Evolutionary conservation across 2,888 invertebrate species (phyloP).

Genomic region (Melipona bicolor): DNA sequence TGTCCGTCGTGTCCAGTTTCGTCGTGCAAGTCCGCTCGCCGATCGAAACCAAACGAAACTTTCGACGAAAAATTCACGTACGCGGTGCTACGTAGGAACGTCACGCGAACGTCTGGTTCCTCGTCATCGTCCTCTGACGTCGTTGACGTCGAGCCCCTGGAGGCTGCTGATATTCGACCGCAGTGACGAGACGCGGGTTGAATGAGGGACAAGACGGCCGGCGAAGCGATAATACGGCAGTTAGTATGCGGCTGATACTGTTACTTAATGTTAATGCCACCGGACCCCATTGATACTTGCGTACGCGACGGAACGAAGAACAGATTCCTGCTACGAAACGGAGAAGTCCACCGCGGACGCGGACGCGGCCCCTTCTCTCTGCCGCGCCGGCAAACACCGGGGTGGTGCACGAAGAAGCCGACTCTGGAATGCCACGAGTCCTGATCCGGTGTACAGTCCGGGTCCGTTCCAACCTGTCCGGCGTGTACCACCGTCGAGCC

Average conservation of each 20-base stretch:
- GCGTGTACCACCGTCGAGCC: conserved; percentile 68
- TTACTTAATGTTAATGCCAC: conserved; percentile 78
- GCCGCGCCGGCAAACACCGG: conserved; percentile 37
- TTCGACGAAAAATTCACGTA: background rate
- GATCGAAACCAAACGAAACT: background rate
- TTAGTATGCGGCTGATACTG: conserved; percentile 77
- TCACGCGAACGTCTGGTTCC: background rate
- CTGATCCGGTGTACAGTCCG: conserved; percentile 69
- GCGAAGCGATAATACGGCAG: conserved; percentile 79
- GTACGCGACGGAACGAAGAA: conserved; percentile 69
- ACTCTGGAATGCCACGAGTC: conserved; percentile 77
- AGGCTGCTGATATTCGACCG: conserved; percentile 70
- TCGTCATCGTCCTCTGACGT: background rate
- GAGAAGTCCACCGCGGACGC: conserved; percentile 55
- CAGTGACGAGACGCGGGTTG: conserved; percentile 68
- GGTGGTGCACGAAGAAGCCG: conserved; percentile 75
- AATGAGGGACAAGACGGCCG: conserved; percentile 62
- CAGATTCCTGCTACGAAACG: conserved; percentile 71
- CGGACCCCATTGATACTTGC: conserved; percentile 77
- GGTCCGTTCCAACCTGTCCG: conserved; percentile 75
- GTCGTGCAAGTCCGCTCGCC: conserved; percentile 4
- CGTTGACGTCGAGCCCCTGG: too few relatives aligned
- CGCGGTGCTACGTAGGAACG: background rate
- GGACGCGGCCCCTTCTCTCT: conserved; percentile 32
- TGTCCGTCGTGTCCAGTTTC: background rate